phyloP scores from a whole-genome alignment of 2,888 invertebrate genomes.

The Aleiodes alternator region DNA sequence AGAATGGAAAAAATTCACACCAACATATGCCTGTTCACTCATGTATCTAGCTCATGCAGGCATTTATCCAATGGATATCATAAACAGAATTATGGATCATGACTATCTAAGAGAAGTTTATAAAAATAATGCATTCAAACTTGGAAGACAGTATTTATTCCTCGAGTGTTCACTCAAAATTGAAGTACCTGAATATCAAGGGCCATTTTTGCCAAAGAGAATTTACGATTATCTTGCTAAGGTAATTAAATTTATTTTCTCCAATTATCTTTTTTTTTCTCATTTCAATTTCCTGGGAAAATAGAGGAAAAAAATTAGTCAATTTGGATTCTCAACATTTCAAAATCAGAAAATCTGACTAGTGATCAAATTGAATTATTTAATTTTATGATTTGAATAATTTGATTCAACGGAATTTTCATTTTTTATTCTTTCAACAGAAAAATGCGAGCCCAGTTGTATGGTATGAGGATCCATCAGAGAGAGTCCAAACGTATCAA shows the following conservation, averaged over 20 bases:
- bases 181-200: slow-evolving; percentile 79
- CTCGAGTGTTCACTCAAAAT: slow-evolving; percentile 81
- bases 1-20: slow-evolving; percentile 77
- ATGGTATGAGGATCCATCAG: slow-evolving; percentile 10
- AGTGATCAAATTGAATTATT: too few relatives aligned
- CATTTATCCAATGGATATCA: slow-evolving; percentile 71
- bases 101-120: slow-evolving; percentile 79
- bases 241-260: slow-evolving; percentile 54
- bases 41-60: slow-evolving; percentile 54
- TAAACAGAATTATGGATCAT: slow-evolving; percentile 78
- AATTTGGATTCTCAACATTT: too few relatives aligned
- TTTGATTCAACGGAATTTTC: not conserved
- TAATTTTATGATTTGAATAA: too few relatives aligned
- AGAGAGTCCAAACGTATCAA: slow-evolving; percentile 1
- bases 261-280: not conserved
- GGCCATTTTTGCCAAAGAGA: slow-evolving; percentile 77
- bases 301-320: not conserved
- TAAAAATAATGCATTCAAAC: slow-evolving; percentile 74
- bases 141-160: slow-evolving; percentile 80
- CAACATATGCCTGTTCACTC: slow-evolving; percentile 47
- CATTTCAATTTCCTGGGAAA: not conserved
- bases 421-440: not conserved
- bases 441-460: slow-evolving; percentile 2
- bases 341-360: too few relatives aligned
- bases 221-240: slow-evolving; percentile 78